Percentiles rank a stretch among this genome's conserved stretches.
Conservation (phyloP, 2,113 vertebrate species). For the Empidonax traillii region DNA sequence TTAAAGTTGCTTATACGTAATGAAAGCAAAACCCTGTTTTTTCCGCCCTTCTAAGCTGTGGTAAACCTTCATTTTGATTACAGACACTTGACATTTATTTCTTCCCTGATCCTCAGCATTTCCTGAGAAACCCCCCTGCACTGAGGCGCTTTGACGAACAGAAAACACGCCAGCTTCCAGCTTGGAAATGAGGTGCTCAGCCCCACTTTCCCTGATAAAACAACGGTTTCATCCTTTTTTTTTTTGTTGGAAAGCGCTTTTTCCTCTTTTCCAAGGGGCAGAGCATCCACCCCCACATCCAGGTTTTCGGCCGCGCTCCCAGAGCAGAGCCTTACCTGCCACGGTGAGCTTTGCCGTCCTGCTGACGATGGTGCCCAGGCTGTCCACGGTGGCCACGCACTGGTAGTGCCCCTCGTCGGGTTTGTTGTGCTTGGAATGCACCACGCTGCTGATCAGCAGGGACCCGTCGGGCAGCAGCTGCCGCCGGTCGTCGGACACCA, state of each 20-base stretch:
- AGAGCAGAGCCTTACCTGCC: slow-evolving; percentile 78
- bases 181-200: background rate
- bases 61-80: background rate
- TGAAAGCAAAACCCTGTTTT: background rate
- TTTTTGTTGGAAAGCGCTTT: background rate
- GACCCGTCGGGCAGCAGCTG: slow-evolving; percentile 89
- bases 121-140: background rate
- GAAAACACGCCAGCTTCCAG: background rate
- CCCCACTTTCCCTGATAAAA: background rate
- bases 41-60: background rate
- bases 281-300: rapidly evolving
- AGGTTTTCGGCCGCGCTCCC: rapidly evolving
- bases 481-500: slow-evolving; percentile 88
- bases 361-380: slow-evolving; percentile 91
- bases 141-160: background rate
- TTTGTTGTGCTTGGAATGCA: slow-evolving; percentile 98
- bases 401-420: slow-evolving; percentile 96
- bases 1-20: background rate
- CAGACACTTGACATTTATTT: background rate
- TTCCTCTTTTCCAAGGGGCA: background rate
- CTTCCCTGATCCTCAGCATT: background rate
- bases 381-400: slow-evolving; percentile 93
- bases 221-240: background rate
- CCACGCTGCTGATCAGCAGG: slow-evolving; percentile 84
- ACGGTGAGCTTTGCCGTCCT: slow-evolving; percentile 88